Percentiles rank a stretch among this genome's conserved stretches.
Evolutionary conservation across 2,888 invertebrate species (phyloP).

Genomic region (Cryptocheilus praepositus): DNA sequence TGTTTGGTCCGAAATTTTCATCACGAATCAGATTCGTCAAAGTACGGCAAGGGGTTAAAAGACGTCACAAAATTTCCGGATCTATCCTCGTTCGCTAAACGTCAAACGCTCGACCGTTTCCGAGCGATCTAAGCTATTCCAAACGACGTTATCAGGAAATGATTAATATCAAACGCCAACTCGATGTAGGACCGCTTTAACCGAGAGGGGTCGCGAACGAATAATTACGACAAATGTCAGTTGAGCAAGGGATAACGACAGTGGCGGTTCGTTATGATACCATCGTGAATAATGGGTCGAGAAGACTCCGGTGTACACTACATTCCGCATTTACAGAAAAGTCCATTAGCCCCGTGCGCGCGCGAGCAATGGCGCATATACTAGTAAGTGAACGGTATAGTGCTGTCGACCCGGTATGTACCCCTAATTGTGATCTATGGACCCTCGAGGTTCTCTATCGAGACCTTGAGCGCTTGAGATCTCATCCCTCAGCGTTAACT

Average conservation of each 20-base stretch:
- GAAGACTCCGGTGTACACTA: slow-evolving; percentile 26
- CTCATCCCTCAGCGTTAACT: slow-evolving; percentile 21
- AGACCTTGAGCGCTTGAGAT: slow-evolving; percentile 13
- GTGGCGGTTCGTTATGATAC: slow-evolving; percentile 17
- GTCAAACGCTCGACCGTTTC: no score
- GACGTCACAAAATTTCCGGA: no score
- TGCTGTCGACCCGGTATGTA: no score
- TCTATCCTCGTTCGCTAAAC: no score
- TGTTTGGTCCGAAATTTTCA: no score
- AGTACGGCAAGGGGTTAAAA: no score
- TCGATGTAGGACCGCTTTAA: not conserved
- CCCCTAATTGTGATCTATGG: slow-evolving; percentile 35
- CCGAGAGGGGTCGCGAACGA: slow-evolving; percentile 13
- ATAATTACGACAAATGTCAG: slow-evolving; percentile 35
- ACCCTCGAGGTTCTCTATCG: slow-evolving; percentile 29
- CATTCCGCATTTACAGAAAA: slow-evolving; percentile 30
- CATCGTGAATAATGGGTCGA: slow-evolving; percentile 36
- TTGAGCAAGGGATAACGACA: slow-evolving; percentile 10
- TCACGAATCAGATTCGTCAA: no score
- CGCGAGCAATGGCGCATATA: no score
- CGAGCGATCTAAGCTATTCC: no score
- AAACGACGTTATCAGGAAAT: not conserved
- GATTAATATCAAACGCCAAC: not conserved
- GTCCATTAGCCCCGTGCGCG: slow-evolving; percentile 22
- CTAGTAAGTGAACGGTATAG: no score